These are phyloP conservation scores for Mylabris phalerata DNA, from an alignment of 1,140 invertebrate species.

Conservation along the genomic window DNA sequence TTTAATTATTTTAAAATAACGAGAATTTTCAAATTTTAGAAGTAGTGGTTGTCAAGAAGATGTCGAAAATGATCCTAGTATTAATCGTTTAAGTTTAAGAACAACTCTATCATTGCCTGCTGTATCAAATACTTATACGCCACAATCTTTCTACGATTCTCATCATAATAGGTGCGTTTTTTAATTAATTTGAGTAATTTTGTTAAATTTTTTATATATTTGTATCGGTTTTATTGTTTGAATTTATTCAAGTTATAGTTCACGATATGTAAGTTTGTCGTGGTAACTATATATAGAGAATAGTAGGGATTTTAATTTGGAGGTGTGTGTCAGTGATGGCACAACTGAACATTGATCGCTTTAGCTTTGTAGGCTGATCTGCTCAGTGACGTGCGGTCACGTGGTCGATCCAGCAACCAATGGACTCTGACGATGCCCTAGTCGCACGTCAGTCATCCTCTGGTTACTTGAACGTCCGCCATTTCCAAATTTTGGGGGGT, in stretches of 20 bases:
- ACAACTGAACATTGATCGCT: conserved; percentile 61
- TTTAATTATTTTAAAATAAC: background rate
- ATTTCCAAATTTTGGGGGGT: conserved; percentile 54
- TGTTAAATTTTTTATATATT: too few species aligned
- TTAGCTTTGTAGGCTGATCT: conserved; percentile 52
- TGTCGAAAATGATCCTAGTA: conserved; percentile 44
- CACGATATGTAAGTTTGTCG: conserved; percentile 1
- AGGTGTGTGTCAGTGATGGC: conserved; percentile 59
- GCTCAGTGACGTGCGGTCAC: conserved; percentile 58
- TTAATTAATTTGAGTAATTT: too few species aligned
- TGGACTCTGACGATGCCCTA: conserved; percentile 48
- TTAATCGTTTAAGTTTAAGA: conserved; percentile 24
- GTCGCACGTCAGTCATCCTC: conserved; percentile 41
- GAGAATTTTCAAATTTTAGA: conserved; percentile 34
- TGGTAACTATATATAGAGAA: conserved; percentile 37
- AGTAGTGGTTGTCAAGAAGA: conserved; percentile 55
- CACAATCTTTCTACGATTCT: background rate
- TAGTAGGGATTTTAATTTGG: conserved; percentile 9
- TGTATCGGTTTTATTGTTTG: too few species aligned
- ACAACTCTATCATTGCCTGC: conserved; percentile 35
- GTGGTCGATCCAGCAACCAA: conserved; percentile 53
- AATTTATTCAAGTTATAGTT: conserved; percentile 36
- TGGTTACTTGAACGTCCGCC: conserved; percentile 55
- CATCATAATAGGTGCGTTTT: conserved; percentile 1
- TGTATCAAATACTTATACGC: conserved; percentile 12